Percentiles rank a stretch among this genome's conserved stretches.
phyloP scores from a whole-genome alignment of 2,113 vertebrate species.

The Halichoeres trimaculatus region DNA sequence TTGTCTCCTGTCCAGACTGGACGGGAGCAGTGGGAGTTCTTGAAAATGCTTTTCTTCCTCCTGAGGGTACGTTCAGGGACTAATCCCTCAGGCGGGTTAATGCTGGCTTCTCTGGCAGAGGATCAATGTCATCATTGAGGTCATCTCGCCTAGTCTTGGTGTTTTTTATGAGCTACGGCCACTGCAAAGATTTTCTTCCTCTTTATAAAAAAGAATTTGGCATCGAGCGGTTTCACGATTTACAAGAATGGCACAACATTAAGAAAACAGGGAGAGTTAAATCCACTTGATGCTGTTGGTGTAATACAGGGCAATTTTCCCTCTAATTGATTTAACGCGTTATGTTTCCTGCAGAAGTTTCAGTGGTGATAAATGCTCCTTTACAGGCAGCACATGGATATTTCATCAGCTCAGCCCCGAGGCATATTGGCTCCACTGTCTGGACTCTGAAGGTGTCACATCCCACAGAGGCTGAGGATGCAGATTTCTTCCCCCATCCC shows the following conservation, averaged over 20 bases:
- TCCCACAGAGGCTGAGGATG: conserved; percentile 17
- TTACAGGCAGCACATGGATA: conserved; percentile 31
- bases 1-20: conserved; percentile 35
- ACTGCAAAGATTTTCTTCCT: conserved; percentile 55
- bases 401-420: conserved; percentile 24
- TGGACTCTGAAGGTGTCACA: conserved; percentile 18
- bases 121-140: conserved; percentile 70
- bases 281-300: conserved; percentile 32
- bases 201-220: conserved; percentile 35
- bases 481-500: neutral
- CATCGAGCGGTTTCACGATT: conserved; percentile 25
- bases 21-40: conserved; percentile 19
- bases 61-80: conserved; percentile 58
- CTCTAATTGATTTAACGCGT: conserved; percentile 23
- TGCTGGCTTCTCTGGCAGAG: conserved; percentile 58
- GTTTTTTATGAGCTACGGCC: conserved; percentile 30
- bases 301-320: conserved; percentile 1
- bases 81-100: conserved; percentile 64
- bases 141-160: conserved; percentile 29
- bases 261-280: neutral
- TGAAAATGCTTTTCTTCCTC: conserved; percentile 50
- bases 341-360: conserved; percentile 7
- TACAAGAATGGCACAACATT: conserved; percentile 16
- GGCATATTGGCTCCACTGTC: conserved; percentile 19
- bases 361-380: conserved; percentile 4